phyloP scores from a whole-genome alignment of 1,140 invertebrate species.

The Lasioglossum albipes region DNA sequence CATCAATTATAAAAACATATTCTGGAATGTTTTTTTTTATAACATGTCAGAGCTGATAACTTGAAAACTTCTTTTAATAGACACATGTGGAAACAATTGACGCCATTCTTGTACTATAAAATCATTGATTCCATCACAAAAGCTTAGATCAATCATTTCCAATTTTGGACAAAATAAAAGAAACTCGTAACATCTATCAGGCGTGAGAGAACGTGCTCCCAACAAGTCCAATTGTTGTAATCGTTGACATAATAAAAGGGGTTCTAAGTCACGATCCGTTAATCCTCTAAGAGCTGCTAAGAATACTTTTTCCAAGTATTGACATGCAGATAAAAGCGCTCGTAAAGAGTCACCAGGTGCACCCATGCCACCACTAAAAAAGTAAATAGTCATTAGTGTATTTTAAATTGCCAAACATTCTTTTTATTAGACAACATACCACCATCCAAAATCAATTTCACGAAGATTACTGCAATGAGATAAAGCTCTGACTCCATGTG shows the following conservation, averaged over 20 bases:
- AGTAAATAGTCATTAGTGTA: slow-evolving; percentile 27
- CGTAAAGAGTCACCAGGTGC: slow-evolving; percentile 79
- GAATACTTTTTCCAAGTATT: slow-evolving; percentile 87
- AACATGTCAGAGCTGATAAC: slow-evolving; percentile 10
- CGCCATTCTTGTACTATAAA: slow-evolving; percentile 84
- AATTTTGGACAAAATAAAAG: slow-evolving; percentile 82
- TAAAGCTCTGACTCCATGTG: slow-evolving; percentile 85
- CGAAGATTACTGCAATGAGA: slow-evolving; percentile 85
- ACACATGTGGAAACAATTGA: slow-evolving; percentile 82
- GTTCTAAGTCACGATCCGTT: slow-evolving; percentile 87
- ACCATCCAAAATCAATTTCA: slow-evolving; percentile 95
- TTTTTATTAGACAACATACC: slow-evolving; percentile 82
- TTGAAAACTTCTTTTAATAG: slow-evolving; percentile 82
- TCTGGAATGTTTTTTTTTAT: slow-evolving; percentile 15
- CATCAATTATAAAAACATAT: slow-evolving; percentile 4
- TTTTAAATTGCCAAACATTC: slow-evolving; percentile 4
- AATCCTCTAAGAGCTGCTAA: slow-evolving; percentile 88
- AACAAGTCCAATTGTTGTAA: slow-evolving; percentile 91
- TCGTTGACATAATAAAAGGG: slow-evolving; percentile 84
- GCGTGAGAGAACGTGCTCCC: slow-evolving; percentile 87
- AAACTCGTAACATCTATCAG: slow-evolving; percentile 84
- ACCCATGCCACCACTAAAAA: slow-evolving; percentile 77
- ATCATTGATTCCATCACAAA: slow-evolving; percentile 89
- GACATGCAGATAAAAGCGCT: slow-evolving; percentile 81
- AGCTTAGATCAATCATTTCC: slow-evolving; percentile 90